phyloP scores from a whole-genome alignment of 2,888 invertebrate genomes.

The Holacanthella duospinosa region DNA sequence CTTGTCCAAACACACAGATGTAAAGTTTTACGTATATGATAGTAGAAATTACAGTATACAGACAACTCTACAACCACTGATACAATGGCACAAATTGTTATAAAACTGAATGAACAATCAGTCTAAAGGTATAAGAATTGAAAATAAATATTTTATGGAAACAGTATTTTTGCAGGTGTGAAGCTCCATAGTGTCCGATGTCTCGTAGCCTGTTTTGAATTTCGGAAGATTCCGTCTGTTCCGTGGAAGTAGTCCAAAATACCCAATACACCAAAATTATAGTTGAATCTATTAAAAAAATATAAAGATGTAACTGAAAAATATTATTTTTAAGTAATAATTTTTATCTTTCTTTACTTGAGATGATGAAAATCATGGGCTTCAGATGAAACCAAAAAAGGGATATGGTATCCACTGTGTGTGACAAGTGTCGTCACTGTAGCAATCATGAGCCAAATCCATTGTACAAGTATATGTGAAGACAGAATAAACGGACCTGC shows the following conservation, averaged over 20 bases:
- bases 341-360: constrained; percentile 49
- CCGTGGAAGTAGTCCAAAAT: constrained; percentile 71
- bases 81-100: too few species aligned
- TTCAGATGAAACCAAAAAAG: constrained; percentile 13
- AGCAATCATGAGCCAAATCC: constrained; percentile 9
- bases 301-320: background rate
- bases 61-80: background rate
- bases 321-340: background rate
- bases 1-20: too few species aligned
- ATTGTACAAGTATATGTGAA: constrained; percentile 11
- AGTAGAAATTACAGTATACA: background rate
- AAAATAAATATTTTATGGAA: background rate
- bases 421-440: constrained; percentile 11
- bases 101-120: too few species aligned
- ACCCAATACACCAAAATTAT: constrained; percentile 72
- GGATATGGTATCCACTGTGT: constrained; percentile 21
- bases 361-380: constrained; percentile 41
- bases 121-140: background rate
- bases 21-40: too few species aligned
- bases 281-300: constrained; percentile 59
- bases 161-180: constrained; percentile 5
- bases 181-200: constrained; percentile 44
- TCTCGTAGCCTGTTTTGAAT: constrained; percentile 57
- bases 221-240: constrained; percentile 64
- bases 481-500: constrained; percentile 7